Evolutionary conservation across 2,113 vertebrate species (phyloP).

Genomic region (Tursiops truncatus): DNA sequence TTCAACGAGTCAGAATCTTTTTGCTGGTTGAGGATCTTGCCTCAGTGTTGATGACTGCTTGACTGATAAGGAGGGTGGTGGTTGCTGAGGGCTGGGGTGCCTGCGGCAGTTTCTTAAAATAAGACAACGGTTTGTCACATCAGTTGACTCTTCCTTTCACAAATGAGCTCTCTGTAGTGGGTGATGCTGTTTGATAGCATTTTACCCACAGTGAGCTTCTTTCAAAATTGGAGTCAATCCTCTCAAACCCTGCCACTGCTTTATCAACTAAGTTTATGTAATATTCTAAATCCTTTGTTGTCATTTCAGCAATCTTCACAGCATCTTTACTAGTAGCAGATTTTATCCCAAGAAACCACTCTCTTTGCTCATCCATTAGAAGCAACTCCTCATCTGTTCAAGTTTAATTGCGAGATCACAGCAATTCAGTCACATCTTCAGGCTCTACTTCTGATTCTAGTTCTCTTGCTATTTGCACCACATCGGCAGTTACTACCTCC

Average conservation of each 20-base stretch:
- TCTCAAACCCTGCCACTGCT: not conserved
- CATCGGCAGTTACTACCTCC: too few relatives aligned
- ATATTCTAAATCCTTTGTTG: not conserved
- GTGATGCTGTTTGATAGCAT: not conserved
- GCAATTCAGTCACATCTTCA: not conserved
- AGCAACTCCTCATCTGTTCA: not conserved
- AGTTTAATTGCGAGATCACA: not conserved
- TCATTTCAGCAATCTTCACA: not conserved
- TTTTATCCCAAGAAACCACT: not conserved
- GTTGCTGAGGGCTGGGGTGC: not conserved
- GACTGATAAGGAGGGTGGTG: not conserved
- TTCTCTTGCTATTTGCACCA: not conserved
- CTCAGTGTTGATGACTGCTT: not conserved
- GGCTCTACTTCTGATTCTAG: not conserved
- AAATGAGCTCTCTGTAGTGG: not conserved
- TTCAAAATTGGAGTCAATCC: not conserved
- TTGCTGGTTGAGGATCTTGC: not conserved
- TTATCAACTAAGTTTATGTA: not conserved
- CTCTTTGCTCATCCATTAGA: not conserved
- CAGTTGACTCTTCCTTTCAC: not conserved
- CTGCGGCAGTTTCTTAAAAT: not conserved
- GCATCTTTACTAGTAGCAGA: not conserved
- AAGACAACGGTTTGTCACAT: not conserved
- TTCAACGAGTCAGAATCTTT: not conserved
- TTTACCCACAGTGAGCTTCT: not conserved